phyloP scores from a whole-genome alignment of 2,113 vertebrate species.

The Vulpes ferrilata region DNA sequence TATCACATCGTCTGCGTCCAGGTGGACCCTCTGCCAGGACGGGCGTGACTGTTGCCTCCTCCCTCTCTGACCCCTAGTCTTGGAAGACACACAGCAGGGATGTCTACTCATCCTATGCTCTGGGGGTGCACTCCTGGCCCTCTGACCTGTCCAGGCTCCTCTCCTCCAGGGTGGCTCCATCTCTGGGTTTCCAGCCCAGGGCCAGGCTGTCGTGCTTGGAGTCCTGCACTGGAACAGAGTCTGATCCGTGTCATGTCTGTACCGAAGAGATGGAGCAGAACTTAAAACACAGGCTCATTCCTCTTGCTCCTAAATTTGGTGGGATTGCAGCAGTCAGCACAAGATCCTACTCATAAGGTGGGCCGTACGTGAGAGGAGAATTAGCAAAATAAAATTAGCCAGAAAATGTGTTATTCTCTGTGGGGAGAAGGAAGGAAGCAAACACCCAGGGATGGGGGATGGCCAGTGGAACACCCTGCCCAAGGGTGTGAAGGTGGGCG shows the following conservation, averaged over 20 bases:
- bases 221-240: not conserved
- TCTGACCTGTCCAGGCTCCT: not conserved
- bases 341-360: slow-evolving; percentile 81
- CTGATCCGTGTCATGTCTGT: slow-evolving; percentile 79
- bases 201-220: not conserved
- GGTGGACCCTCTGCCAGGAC: not conserved
- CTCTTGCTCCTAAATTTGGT: slow-evolving; percentile 80
- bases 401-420: slow-evolving; percentile 76
- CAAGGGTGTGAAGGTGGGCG: fast-evolving
- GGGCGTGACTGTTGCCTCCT: too few relatives aligned
- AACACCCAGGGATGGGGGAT: not conserved
- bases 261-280: slow-evolving; percentile 79
- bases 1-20: not conserved
- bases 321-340: slow-evolving; percentile 82
- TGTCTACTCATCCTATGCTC: not conserved
- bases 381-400: slow-evolving; percentile 72
- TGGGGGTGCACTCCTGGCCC: not conserved
- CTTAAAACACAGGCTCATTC: slow-evolving; percentile 79
- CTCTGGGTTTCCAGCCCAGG: not conserved
- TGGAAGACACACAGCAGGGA: not conserved
- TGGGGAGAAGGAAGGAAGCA: slow-evolving; percentile 48
- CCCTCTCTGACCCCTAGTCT: not conserved
- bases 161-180: not conserved
- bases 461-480: not conserved
- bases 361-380: slow-evolving; percentile 72